phyloP scores from a whole-genome alignment of 2,113 vertebrate genomes.

The Erythrolamprus reginae region DNA sequence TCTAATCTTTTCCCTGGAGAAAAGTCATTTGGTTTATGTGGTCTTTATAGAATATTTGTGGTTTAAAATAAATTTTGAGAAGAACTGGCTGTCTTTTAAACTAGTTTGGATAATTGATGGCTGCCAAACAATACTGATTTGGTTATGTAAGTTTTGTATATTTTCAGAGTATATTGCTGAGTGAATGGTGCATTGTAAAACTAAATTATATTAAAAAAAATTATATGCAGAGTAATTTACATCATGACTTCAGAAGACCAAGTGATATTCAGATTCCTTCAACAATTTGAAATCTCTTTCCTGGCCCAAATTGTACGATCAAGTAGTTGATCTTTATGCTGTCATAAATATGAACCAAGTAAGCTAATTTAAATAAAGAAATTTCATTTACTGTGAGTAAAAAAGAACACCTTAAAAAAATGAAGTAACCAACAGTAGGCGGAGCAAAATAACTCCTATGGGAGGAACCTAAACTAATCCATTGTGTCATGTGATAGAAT shows the following conservation, averaged over 20 bases:
- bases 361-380: slow-evolving; percentile 71
- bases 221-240: slow-evolving; percentile 54
- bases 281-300: slow-evolving; percentile 53
- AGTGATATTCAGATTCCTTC: slow-evolving; percentile 52
- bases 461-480: background rate
- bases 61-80: slow-evolving; percentile 62
- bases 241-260: slow-evolving; percentile 35
- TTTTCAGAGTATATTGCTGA: slow-evolving; percentile 68
- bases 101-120: slow-evolving; percentile 50
- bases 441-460: background rate
- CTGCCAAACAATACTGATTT: slow-evolving; percentile 59
- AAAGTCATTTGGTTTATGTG: slow-evolving; percentile 73
- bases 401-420: no score
- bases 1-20: slow-evolving; percentile 53
- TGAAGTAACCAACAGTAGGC: background rate
- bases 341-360: slow-evolving; percentile 63
- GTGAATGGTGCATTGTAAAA: slow-evolving; percentile 63
- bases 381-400: slow-evolving; percentile 65
- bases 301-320: slow-evolving; percentile 48
- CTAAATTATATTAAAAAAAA: slow-evolving; percentile 64
- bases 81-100: slow-evolving; percentile 51
- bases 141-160: slow-evolving; percentile 66
- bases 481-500: background rate
- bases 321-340: slow-evolving; percentile 64
- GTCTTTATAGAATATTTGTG: slow-evolving; percentile 72